Evolutionary conservation across 2,797 vertebrate genomes (phyloP).

Genomic region (Sebastes wilsoni): DNA sequence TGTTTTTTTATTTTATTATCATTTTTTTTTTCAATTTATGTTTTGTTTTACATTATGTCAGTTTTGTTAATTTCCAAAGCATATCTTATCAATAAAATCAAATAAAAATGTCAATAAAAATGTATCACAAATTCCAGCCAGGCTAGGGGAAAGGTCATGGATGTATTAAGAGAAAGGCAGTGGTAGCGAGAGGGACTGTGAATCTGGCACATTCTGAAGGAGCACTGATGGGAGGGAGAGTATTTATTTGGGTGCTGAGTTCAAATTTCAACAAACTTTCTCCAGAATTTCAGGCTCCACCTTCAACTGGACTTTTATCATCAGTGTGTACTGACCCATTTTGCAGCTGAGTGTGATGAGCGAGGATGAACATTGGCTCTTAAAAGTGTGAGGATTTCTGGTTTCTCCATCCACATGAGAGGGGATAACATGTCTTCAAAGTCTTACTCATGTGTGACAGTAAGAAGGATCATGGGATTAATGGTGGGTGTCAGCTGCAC

Average conservation of each 20-base stretch:
- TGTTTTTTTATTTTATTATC: too few species aligned
- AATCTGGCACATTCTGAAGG: not conserved
- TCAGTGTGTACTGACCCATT: not conserved
- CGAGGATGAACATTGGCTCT: slow-evolving; percentile 5
- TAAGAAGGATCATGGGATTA: slow-evolving; percentile 65
- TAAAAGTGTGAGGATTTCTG: slow-evolving; percentile 12
- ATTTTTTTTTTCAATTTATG: too few species aligned
- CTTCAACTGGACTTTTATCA: slow-evolving; percentile 1
- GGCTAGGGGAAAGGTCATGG: not conserved
- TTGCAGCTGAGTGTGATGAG: not conserved
- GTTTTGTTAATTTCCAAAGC: too few species aligned
- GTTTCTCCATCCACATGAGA: slow-evolving; percentile 23
- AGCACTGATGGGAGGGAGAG: not conserved
- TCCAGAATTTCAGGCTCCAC: not conserved
- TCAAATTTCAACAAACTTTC: not conserved
- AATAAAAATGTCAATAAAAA: too few species aligned
- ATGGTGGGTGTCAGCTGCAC: slow-evolving; percentile 43
- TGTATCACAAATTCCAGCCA: not conserved
- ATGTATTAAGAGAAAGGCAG: not conserved
- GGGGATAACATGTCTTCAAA: slow-evolving; percentile 47
- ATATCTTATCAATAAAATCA: too few species aligned
- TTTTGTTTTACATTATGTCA: too few species aligned
- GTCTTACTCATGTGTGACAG: slow-evolving; percentile 59
- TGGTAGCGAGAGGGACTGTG: not conserved
- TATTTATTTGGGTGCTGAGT: not conserved